These are phyloP conservation scores for Galleria mellonella DNA, from an alignment of 1,140 invertebrate species.

Conservation along the genomic window DNA sequence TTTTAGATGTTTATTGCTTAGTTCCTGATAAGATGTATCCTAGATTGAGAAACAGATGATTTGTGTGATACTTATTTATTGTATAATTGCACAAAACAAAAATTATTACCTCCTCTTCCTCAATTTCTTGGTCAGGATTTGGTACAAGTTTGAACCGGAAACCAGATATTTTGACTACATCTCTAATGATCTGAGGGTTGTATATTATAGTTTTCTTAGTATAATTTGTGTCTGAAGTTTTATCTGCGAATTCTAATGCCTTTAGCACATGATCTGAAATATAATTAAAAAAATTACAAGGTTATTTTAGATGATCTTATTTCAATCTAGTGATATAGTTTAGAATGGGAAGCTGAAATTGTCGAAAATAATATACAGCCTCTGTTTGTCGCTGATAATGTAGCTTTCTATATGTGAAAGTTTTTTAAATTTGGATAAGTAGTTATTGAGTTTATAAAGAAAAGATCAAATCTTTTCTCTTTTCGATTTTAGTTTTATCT, in stretches of 20 bases:
- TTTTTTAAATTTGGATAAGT: neutral
- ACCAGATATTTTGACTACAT: conserved; percentile 80
- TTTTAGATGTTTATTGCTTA: too few species aligned
- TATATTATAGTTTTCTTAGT: conserved; percentile 34
- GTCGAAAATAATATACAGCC: neutral
- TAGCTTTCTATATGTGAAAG: neutral
- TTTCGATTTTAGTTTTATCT: too few species aligned
- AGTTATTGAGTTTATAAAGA: neutral
- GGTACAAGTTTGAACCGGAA: conserved; percentile 74
- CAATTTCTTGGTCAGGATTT: conserved; percentile 51
- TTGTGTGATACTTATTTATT: too few species aligned
- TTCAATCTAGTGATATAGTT: too few species aligned
- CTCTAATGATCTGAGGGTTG: conserved; percentile 77
- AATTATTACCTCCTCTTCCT: conserved; percentile 60
- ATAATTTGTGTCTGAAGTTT: conserved; percentile 63
- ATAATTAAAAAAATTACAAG: conserved; percentile 12
- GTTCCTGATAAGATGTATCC: too few species aligned
- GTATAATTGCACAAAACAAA: too few species aligned
- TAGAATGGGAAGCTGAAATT: too few species aligned
- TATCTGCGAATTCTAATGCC: conserved; percentile 79
- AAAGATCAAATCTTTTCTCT: neutral
- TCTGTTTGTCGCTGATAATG: neutral
- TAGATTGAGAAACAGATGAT: too few species aligned
- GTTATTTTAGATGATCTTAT: too few species aligned
- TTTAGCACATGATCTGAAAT: conserved; percentile 81